Conservation (phyloP, 2,113 vertebrate genomes). For the Cheilinus undulatus region DNA sequence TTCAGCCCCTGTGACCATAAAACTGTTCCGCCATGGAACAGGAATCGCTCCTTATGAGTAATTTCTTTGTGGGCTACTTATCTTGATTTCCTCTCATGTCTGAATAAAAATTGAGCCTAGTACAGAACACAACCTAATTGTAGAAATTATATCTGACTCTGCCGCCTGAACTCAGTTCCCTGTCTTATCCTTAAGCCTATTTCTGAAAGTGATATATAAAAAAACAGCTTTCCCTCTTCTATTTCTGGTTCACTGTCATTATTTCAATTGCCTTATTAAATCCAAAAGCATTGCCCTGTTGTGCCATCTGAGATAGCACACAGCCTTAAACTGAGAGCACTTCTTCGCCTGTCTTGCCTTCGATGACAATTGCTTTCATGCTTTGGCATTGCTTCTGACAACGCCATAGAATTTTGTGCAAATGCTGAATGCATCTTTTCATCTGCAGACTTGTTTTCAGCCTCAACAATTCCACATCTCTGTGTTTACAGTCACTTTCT, state of each 20-base stretch:
- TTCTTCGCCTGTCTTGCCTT: constrained; percentile 4
- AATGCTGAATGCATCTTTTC: constrained; percentile 22
- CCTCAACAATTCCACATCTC: constrained; percentile 20
- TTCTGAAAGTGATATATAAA: constrained; percentile 41
- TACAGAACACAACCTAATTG: constrained; percentile 47
- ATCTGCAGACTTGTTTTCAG: constrained; percentile 38
- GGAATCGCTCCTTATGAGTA: constrained; percentile 48
- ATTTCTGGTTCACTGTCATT: constrained; percentile 57
- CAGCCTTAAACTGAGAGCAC: neutral
- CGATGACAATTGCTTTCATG: constrained; percentile 30
- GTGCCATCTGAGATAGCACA: constrained; percentile 20
- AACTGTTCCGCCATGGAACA: constrained; percentile 40
- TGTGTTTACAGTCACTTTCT: constrained; percentile 28
- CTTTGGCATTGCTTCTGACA: constrained; percentile 31
- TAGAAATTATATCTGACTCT: constrained; percentile 59
- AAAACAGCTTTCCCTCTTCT: neutral
- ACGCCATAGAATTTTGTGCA: constrained; percentile 14
- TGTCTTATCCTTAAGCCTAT: constrained; percentile 48
- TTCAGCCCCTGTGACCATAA: constrained; percentile 42
- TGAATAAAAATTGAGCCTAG: constrained; percentile 39
- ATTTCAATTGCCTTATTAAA: constrained; percentile 55
- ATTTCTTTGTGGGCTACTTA: constrained; percentile 68
- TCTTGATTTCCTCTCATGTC: constrained; percentile 67
- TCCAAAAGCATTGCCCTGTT: constrained; percentile 31
- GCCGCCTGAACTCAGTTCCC: constrained; percentile 18